Evolutionary conservation across 2,113 vertebrate species (phyloP), one percentile per base, ranked within the genome.

Genomic region (Prietella phreatophila): DNA sequence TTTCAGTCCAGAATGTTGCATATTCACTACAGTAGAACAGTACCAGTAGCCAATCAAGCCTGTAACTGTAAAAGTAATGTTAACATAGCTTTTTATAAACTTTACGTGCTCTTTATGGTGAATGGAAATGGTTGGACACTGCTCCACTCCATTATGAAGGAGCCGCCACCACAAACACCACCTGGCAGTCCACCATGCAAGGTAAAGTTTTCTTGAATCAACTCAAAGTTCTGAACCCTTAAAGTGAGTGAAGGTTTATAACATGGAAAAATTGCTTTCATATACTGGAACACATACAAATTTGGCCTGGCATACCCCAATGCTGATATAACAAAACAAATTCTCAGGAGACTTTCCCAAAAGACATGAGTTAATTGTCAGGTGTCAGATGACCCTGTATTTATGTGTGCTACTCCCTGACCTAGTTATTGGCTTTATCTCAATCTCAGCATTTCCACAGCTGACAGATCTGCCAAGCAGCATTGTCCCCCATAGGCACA

Each of bases 381-480:
- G 65, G 10, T 83, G 71, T 88, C 47, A 69, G 86, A 60, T 85
- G 63, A 83, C 39, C 47, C 79, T 84, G 13, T 75, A 56, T 69
- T 84, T 84, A 76, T 88, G 30, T 53, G 65, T 82, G 42, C 80
- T 61, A 42, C 73, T 80, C 63, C 75, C 58, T 88, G 36, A 73
- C 39, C 22, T 14, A 14, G 22, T 90, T 85, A 90, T 83, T 71
- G 60, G 78, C 67, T 22, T 25, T 76, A 83, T 81, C 81, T 86
- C 80, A 42, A 33, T 83, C 85, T 86, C 87, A 86, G 89, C 87
- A 86, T 22, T 73, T 83, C 30, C 3, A 50, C 60, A 39, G 53
- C 61, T 81, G 87, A 86, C 85, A 88, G 75, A 86, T 81, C 84
- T 84, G 86, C 86, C 89, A 88, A 78, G 86, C 78, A 39, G 83